These are phyloP conservation scores for Lerista edwardsae DNA, from an alignment of 2,797 vertebrate species.

Conservation along the genomic window DNA sequence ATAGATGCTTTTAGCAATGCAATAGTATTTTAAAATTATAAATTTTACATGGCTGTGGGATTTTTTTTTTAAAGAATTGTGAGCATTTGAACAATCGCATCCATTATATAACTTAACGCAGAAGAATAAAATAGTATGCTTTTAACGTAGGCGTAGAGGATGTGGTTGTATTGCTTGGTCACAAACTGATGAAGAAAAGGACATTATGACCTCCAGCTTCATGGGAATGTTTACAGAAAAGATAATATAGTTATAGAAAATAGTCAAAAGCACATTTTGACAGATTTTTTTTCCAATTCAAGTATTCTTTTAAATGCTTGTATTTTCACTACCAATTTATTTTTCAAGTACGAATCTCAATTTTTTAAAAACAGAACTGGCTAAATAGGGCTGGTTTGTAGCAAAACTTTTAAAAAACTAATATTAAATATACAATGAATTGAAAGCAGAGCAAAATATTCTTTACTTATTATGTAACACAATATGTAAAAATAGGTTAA, in stretches of 20 bases:
- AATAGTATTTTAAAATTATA: conserved; percentile 17
- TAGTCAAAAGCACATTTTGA: conserved; percentile 49
- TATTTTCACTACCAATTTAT: too few species aligned
- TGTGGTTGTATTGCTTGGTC: conserved; percentile 43
- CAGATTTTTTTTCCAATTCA: conserved; percentile 33
- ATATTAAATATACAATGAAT: too few species aligned
- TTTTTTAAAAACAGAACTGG: too few species aligned
- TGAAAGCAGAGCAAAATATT: too few species aligned
- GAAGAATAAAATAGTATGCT: conserved; percentile 24
- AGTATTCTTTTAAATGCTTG: too few species aligned
- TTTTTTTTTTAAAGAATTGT: conserved; percentile 52
- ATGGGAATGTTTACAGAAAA: background rate
- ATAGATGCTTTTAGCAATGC: background rate
- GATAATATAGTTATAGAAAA: conserved; percentile 22
- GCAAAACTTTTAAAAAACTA: too few species aligned
- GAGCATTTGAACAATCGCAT: conserved; percentile 48
- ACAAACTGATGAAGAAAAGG: conserved; percentile 26
- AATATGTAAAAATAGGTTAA: too few species aligned
- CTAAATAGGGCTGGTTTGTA: too few species aligned
- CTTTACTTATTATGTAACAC: too few species aligned
- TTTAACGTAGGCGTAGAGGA: conserved; percentile 19
- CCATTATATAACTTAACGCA: conserved; percentile 37
- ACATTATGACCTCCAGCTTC: conserved; percentile 9
- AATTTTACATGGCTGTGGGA: conserved; percentile 42
- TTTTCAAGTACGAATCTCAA: too few species aligned